A percentile compares a stretch with the other conserved stretches of the same genome.
These are phyloP conservation scores for Belgica antarctica DNA, from an alignment of 2,888 invertebrate genomes.

Conservation along the genomic window DNA sequence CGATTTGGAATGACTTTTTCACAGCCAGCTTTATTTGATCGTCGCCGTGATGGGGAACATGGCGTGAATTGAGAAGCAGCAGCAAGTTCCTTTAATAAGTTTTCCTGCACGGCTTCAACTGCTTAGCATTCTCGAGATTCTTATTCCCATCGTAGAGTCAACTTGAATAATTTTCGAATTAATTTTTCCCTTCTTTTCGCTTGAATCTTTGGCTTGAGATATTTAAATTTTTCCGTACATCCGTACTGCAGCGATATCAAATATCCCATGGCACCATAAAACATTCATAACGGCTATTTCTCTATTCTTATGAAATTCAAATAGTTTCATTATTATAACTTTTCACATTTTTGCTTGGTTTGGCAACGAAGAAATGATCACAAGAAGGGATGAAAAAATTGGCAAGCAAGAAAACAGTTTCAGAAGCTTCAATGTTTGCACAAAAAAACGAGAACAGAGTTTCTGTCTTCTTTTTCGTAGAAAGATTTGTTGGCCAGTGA, in stretches of 20 bases:
- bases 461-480: not conserved
- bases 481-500: too few relatives aligned
- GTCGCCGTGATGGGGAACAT: not conserved
- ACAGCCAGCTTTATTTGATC: not conserved
- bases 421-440: conserved; percentile 16
- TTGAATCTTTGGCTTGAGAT: not conserved
- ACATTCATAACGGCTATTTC: conserved; percentile 40
- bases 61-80: not conserved
- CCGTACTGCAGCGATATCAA: conserved; percentile 11
- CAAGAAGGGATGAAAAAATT: not conserved
- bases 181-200: conserved; percentile 18
- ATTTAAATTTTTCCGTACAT: conserved; percentile 33
- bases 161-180: conserved; percentile 40
- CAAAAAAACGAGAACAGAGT: not conserved
- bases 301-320: conserved; percentile 42
- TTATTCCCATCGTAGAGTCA: not conserved
- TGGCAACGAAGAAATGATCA: not conserved
- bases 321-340: conserved; percentile 36
- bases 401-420: too few relatives aligned
- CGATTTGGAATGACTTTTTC: not conserved
- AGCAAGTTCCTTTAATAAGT: not conserved
- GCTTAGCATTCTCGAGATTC: not conserved
- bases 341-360: conserved; percentile 1
- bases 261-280: conserved; percentile 38
- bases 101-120: not conserved